phyloP scores from a whole-genome alignment of 2,113 vertebrate genomes.

The Entomyzon cyanotis region DNA sequence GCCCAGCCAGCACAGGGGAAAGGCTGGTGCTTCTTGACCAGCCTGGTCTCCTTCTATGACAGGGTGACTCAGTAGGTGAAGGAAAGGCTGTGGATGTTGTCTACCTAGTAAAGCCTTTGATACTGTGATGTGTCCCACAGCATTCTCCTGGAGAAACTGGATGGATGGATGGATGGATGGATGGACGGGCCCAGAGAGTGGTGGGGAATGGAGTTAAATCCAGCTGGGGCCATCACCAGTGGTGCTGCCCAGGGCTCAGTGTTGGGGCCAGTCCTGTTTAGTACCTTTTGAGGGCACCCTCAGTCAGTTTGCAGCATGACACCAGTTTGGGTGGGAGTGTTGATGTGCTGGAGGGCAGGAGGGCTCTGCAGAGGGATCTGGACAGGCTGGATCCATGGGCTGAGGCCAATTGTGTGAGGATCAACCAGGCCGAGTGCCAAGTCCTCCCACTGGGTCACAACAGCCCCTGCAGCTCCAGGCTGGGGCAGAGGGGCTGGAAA shows the following conservation, averaged over 20 bases:
- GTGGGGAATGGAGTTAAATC: not conserved
- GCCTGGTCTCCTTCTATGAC: not conserved
- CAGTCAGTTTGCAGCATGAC: not conserved
- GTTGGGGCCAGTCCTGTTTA: not conserved
- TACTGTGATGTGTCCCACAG: not conserved
- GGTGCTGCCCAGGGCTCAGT: not conserved
- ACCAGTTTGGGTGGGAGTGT: not conserved
- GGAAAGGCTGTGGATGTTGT: not conserved
- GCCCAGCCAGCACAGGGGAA: not conserved
- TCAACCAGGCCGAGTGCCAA: not conserved
- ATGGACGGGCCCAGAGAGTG: accelerated
- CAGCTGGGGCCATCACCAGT: not conserved
- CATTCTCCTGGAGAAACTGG: not conserved
- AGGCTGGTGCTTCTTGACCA: not conserved
- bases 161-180: not conserved
- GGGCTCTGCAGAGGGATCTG: not conserved
- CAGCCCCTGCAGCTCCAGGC: not conserved
- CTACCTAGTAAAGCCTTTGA: not conserved
- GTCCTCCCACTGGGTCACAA: not conserved
- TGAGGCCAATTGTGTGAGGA: accelerated
- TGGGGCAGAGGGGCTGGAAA: not conserved
- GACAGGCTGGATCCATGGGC: not conserved
- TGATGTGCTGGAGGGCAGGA: not conserved
- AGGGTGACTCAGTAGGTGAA: not conserved
- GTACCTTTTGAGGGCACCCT: not conserved